A percentile compares a stretch with the other conserved stretches of the same genome.
These are phyloP conservation scores for Stichodactyla helianthus DNA, from an alignment of 64 coral and sea anemone species.

Conservation along the genomic window DNA sequence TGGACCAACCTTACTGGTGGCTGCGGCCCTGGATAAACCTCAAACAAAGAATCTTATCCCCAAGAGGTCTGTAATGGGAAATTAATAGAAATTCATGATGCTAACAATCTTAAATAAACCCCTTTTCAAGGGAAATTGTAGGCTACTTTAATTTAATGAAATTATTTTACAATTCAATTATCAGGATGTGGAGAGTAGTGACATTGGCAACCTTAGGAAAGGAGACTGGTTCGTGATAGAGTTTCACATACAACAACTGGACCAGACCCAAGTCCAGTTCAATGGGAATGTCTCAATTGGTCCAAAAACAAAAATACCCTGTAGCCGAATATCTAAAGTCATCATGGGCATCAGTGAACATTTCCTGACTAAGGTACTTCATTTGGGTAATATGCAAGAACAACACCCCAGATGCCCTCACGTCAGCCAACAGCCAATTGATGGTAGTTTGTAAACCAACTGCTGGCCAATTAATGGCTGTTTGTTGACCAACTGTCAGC, in stretches of 20 bases:
- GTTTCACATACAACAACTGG: constrained; percentile 35
- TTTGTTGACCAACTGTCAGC: too few species aligned
- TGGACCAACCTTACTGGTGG: too few species aligned
- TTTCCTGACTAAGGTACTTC: constrained; percentile 35
- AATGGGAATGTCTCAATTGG: constrained; percentile 35
- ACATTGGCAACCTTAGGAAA: constrained; percentile 42
- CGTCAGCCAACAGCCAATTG: too few species aligned
- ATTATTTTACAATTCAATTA: not conserved
- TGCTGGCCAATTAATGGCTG: too few species aligned
- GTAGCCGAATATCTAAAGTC: not conserved
- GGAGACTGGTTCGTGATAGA: constrained; percentile 67
- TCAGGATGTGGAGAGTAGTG: constrained; percentile 28
- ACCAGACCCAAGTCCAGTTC: constrained; percentile 23
- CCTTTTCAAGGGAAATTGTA: not conserved
- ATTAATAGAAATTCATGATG: not conserved
- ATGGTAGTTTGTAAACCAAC: too few species aligned
- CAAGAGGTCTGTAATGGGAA: too few species aligned
- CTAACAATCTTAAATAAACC: not conserved
- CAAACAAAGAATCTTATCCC: too few species aligned
- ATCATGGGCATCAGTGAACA: constrained; percentile 43
- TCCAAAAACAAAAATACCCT: constrained; percentile 22
- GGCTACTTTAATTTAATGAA: not conserved
- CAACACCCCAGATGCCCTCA: too few species aligned
- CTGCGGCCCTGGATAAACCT: too few species aligned
- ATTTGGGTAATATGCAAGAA: not conserved